Conservation (phyloP, 2,113 vertebrate species). For the Lasiurus cinereus region DNA sequence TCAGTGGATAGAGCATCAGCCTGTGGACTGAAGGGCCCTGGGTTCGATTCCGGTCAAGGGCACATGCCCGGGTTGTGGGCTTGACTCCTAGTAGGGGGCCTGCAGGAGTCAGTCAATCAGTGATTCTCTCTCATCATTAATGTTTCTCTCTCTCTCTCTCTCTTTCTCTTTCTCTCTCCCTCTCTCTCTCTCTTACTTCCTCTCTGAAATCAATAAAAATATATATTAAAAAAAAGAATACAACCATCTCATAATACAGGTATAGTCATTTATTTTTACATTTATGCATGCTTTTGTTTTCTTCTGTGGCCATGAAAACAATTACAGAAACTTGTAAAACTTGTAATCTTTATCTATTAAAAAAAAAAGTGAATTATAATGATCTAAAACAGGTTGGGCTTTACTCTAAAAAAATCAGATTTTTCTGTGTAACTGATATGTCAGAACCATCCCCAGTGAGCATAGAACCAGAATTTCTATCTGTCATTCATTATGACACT, state of each 20-base stretch:
- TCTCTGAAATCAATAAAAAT: no score
- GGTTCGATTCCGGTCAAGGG: no score
- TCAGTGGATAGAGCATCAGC: no score
- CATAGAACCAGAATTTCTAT: constrained; percentile 86
- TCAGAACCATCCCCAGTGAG: constrained; percentile 76
- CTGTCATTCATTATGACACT: constrained; percentile 82
- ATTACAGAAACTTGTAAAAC: not conserved
- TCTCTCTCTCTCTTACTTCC: no score
- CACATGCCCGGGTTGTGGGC: no score
- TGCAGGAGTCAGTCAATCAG: no score
- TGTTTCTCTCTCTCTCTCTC: no score
- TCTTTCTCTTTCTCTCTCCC: no score
- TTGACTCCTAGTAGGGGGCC: no score
- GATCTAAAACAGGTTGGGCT: constrained; percentile 75
- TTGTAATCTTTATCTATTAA: constrained; percentile 51
- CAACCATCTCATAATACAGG: not conserved
- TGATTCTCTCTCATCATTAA: no score
- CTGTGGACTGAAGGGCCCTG: no score
- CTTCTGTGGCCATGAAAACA: constrained; percentile 36
- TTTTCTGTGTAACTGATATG: constrained; percentile 78
- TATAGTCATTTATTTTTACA: constrained; percentile 31
- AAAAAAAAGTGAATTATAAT: constrained; percentile 67
- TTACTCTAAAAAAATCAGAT: constrained; percentile 76
- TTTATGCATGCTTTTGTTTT: constrained; percentile 55
- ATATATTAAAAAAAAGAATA: constrained; percentile 23